Conservation (phyloP, 92 coral and sea anemone species). For the Isaurus tuberculatus region DNA sequence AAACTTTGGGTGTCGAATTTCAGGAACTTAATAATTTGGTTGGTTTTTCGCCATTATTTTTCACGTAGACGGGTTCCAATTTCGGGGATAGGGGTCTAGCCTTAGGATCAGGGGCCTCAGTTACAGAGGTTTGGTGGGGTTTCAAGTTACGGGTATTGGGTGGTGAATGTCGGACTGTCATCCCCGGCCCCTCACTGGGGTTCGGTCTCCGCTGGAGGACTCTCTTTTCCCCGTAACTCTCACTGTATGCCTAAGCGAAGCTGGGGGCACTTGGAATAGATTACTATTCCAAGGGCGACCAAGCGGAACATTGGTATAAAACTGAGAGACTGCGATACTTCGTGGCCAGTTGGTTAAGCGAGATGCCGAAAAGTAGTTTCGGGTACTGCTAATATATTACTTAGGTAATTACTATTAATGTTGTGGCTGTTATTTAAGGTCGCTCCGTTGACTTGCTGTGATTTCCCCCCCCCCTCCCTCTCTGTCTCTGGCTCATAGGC, state of each 20-base stretch:
- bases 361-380: not conserved
- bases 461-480: not conserved
- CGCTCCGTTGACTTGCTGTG: not conserved
- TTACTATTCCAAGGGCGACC: not conserved
- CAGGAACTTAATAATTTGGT: not conserved
- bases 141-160: not conserved
- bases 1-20: conserved; percentile 4
- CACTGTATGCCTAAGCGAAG: not conserved
- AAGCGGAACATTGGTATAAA: not conserved
- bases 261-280: not conserved
- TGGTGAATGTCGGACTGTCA: not conserved
- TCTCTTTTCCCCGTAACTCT: not conserved
- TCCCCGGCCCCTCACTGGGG: not conserved
- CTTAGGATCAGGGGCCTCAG: not conserved
- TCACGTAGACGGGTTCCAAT: not conserved
- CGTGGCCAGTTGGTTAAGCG: conserved; percentile 11
- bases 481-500: no score
- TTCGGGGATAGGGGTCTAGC: not conserved
- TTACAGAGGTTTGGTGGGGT: not conserved
- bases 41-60: not conserved
- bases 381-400: not conserved
- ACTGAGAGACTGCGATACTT: conserved; percentile 9
- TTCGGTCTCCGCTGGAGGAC: not conserved
- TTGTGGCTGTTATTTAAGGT: not conserved
- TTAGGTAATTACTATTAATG: not conserved